Conservation (phyloP, 2,888 invertebrate genomes). For the Cosmopolites sordidus region DNA sequence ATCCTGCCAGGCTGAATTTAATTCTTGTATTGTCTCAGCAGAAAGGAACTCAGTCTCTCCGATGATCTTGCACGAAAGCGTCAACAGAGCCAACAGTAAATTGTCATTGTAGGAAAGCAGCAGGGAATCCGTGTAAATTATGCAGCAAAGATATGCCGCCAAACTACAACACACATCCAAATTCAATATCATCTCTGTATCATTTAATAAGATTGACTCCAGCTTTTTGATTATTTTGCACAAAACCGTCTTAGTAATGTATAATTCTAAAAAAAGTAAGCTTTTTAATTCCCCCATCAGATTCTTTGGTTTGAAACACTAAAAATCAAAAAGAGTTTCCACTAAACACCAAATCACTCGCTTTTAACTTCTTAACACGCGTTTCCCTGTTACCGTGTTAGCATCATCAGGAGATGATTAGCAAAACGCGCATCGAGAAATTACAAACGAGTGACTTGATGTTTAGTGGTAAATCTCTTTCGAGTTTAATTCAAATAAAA, state of each 20-base stretch:
- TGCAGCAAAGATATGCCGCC: slow-evolving; percentile 52
- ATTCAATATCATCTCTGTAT: slow-evolving; percentile 37
- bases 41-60: slow-evolving; percentile 44
- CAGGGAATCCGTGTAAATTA: slow-evolving; percentile 50
- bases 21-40: slow-evolving; percentile 54
- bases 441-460: too few relatives aligned
- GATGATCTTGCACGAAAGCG: slow-evolving; percentile 47
- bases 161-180: slow-evolving; percentile 53
- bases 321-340: too few relatives aligned
- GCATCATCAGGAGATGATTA: too few relatives aligned
- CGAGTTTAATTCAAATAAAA: too few relatives aligned
- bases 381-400: too few relatives aligned
- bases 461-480: too few relatives aligned
- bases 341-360: too few relatives aligned
- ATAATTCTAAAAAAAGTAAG: slow-evolving; percentile 48
- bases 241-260: slow-evolving; percentile 46
- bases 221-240: slow-evolving; percentile 46
- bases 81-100: slow-evolving; percentile 50
- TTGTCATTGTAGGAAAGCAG: slow-evolving; percentile 45
- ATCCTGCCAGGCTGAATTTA: slow-evolving; percentile 58
- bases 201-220: slow-evolving; percentile 41
- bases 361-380: too few relatives aligned
- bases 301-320: too few relatives aligned
- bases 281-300: too few relatives aligned
- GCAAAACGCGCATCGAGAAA: too few relatives aligned